Conservation (phyloP, 2,113 vertebrate genomes). For the Lates calcarifer region DNA sequence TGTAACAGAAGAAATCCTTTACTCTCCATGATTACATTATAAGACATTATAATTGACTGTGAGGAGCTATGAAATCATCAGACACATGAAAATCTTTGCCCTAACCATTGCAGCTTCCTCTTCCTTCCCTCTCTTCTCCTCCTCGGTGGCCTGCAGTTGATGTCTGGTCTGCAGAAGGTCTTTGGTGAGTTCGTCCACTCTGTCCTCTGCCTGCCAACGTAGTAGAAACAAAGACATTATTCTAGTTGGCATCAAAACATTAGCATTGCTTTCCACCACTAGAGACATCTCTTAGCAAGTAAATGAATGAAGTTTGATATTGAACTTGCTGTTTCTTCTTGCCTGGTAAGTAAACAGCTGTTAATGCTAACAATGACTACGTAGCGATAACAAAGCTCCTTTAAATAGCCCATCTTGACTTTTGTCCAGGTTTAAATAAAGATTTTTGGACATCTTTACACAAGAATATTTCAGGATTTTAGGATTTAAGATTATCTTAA, state of each 20-base stretch:
- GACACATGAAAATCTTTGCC: background rate
- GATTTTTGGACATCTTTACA: background rate
- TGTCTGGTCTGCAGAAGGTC: constrained; percentile 57
- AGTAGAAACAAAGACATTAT: background rate
- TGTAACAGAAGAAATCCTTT: constrained; percentile 60
- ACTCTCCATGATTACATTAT: background rate
- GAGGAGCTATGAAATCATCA: background rate
- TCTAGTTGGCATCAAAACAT: too few species aligned
- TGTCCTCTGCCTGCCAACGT: constrained; percentile 67
- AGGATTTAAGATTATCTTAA: too few species aligned
- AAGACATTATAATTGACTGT: background rate
- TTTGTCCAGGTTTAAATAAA: background rate
- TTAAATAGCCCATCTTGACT: too few species aligned
- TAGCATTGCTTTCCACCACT: too few species aligned
- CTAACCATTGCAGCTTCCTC: constrained; percentile 71
- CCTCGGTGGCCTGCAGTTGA: constrained; percentile 66
- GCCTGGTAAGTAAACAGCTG: too few species aligned
- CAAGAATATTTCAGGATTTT: background rate
- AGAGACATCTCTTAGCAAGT: too few species aligned
- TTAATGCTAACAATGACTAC: too few species aligned
- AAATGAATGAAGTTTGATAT: too few species aligned
- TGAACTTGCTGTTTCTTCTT: too few species aligned
- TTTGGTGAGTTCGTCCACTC: constrained; percentile 65
- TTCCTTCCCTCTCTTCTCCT: constrained; percentile 67
- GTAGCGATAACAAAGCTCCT: too few species aligned